phyloP scores from a whole-genome alignment of 2,797 vertebrate species.

The Nyctalus aviator region DNA sequence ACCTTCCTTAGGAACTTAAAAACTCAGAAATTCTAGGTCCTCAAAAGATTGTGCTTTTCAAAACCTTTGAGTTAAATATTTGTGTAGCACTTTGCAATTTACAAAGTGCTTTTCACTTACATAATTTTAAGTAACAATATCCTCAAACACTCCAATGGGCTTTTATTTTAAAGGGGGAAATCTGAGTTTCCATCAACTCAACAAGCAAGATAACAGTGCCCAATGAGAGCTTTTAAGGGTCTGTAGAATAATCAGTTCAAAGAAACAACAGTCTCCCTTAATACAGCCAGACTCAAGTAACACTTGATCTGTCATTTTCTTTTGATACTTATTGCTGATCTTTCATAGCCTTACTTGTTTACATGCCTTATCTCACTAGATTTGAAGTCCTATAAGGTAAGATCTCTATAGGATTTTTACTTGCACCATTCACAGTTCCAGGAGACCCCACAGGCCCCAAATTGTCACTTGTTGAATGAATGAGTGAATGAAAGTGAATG shows the following conservation, averaged over 20 bases:
- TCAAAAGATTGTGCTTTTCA: background rate
- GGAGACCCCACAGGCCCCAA: background rate
- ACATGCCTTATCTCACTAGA: slow-evolving; percentile 5
- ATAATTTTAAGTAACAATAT: background rate
- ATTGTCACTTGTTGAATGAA: background rate
- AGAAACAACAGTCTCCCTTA: background rate
- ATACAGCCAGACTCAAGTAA: background rate
- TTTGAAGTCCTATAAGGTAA: slow-evolving; percentile 40
- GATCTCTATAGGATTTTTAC: background rate
- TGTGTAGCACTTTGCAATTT: slow-evolving; percentile 16
- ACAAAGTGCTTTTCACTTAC: background rate
- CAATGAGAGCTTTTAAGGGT: background rate
- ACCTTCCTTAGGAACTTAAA: background rate
- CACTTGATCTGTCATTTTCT: background rate
- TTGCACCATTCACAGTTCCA: background rate
- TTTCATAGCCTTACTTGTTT: background rate
- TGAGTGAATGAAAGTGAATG: background rate
- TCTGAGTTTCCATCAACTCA: background rate
- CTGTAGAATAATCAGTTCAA: background rate
- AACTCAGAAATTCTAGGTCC: background rate
- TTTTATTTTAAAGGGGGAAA: slow-evolving; percentile 26
- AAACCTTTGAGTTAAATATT: slow-evolving; percentile 5
- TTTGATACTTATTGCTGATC: background rate
- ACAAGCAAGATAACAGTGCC: background rate
- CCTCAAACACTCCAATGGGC: background rate